Evolutionary conservation across 2,113 vertebrate genomes (phyloP).

Genomic region (Dolichallabes microphthalmus): DNA sequence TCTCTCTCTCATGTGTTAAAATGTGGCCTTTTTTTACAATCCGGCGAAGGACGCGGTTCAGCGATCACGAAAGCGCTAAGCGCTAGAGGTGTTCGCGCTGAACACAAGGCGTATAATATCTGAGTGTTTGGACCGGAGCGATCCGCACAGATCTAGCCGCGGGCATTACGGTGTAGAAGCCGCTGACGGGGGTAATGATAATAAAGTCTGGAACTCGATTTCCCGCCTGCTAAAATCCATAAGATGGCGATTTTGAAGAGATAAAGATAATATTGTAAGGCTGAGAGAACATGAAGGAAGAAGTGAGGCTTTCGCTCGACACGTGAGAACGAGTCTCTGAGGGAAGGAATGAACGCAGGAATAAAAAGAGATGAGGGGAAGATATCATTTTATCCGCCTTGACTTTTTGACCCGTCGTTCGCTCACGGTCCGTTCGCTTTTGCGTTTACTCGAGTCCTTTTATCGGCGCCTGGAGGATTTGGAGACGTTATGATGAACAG

Average conservation of each 20-base stretch:
- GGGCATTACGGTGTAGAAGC: constrained; percentile 19
- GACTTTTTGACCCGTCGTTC: constrained; percentile 54
- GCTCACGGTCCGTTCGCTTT: constrained; percentile 21
- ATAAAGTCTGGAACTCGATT: constrained; percentile 51
- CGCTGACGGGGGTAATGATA: constrained; percentile 13
- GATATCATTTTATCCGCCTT: constrained; percentile 43
- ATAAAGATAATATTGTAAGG: constrained; percentile 45
- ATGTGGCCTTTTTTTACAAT: background rate
- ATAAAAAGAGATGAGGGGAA: background rate
- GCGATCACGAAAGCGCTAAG: background rate
- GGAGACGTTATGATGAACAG: background rate
- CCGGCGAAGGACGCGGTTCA: background rate
- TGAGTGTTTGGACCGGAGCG: background rate
- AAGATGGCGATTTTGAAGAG: constrained; percentile 47
- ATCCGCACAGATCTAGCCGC: constrained; percentile 22
- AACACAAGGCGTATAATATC: background rate
- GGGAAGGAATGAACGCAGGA: constrained; percentile 8
- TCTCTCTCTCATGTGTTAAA: constrained; percentile 4
- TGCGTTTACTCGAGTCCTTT: background rate
- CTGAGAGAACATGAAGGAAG: constrained; percentile 14
- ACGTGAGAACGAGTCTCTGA: constrained; percentile 42
- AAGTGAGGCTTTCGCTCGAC: constrained; percentile 43
- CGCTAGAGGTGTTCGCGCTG: background rate
- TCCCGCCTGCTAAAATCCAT: constrained; percentile 59
- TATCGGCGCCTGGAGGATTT: background rate